Evolutionary conservation across 1,140 invertebrate genomes (phyloP), one percentile per base, ranked within the genome.

Genomic region (Glossosoma conforme): DNA sequence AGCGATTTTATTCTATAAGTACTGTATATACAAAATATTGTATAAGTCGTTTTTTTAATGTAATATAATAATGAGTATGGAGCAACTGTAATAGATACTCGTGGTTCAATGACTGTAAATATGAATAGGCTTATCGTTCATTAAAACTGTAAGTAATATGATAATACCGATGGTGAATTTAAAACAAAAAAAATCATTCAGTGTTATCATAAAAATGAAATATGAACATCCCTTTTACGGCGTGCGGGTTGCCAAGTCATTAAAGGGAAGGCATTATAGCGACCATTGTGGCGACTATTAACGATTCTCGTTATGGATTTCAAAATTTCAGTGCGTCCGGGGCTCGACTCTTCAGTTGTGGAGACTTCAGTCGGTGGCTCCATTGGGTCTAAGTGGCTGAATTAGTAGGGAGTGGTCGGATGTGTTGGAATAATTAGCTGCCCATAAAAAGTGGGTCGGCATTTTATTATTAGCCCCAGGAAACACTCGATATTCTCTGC

Each of bases 281-380:
- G n/a, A 19, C 40, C 25, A 42, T 42, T 42, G 40, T 44, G 21
- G 38, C 33, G 19, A 28, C 48, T 22, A 37, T 44, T 43, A 48
- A 43, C 30, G 52, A 54, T 47, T 54, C 52, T 54, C 45, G 52
- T 54, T 54, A 44, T 48, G 45, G 38, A 54, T 54, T 46, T 54
- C 52, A 44, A 54, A 48, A 48, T 48, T 48, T 48, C 24, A 14
- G 28, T 37, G n/a, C n/a, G n/a, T n/a, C n/a, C n/a, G n/a, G n/a
- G n/a, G n/a, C n/a, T n/a, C 24, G 52, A 41, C 35, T 46, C 37
- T 20, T 28, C 32, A 15, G 13, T 11, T 14, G 11, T 14, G 17
- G 21, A 13, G 36, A 28, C 24, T 36, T 8, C 15, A 19, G 11
- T 13, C 13, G 14, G 22, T 14, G 10, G 13, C 35, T 18, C 15